Conservation (phyloP, 2,797 vertebrate species). For the Helicolenus hilgendorfi region DNA sequence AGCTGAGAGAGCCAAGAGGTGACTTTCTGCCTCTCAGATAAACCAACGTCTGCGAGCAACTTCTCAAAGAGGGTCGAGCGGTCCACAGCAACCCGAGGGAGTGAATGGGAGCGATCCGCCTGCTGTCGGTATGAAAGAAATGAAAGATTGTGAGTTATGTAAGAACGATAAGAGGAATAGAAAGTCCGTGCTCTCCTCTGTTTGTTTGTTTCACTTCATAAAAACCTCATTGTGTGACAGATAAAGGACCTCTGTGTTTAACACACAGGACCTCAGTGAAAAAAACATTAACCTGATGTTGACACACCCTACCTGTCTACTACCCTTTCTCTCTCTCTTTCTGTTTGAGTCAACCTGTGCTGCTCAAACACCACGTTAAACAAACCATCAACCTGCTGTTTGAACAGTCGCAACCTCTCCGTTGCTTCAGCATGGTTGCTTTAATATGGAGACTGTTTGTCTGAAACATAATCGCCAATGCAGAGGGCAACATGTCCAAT, state of each 20-base stretch:
- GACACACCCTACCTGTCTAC: slow-evolving; percentile 30
- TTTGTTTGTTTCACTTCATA: slow-evolving; percentile 1
- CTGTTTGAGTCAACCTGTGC: slow-evolving; percentile 35
- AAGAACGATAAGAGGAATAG: slow-evolving; percentile 3
- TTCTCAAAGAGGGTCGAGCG: not conserved
- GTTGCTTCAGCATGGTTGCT: not conserved
- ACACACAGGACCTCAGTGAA: not conserved
- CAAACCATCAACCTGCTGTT: slow-evolving; percentile 55
- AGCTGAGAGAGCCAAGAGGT: not conserved
- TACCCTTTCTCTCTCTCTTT: not conserved
- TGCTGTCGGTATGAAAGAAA: not conserved
- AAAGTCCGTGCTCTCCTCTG: not conserved
- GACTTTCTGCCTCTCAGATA: not conserved
- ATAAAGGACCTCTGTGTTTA: not conserved
- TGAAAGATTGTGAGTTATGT: slow-evolving; percentile 8
- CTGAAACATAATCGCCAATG: not conserved
- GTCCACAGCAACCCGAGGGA: too few species aligned
- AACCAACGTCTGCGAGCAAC: not conserved
- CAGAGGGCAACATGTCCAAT: not conserved
- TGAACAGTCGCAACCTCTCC: slow-evolving; percentile 36
- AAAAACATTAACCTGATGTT: slow-evolving; percentile 66
- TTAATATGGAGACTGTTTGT: not conserved
- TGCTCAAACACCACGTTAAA: slow-evolving; percentile 57
- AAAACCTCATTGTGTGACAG: slow-evolving; percentile 16
- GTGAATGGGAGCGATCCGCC: not conserved